Evolutionary conservation across 2,113 vertebrate species (phyloP), one percentile per base, ranked within the genome.

Genomic region (Hippocampus comes): DNA sequence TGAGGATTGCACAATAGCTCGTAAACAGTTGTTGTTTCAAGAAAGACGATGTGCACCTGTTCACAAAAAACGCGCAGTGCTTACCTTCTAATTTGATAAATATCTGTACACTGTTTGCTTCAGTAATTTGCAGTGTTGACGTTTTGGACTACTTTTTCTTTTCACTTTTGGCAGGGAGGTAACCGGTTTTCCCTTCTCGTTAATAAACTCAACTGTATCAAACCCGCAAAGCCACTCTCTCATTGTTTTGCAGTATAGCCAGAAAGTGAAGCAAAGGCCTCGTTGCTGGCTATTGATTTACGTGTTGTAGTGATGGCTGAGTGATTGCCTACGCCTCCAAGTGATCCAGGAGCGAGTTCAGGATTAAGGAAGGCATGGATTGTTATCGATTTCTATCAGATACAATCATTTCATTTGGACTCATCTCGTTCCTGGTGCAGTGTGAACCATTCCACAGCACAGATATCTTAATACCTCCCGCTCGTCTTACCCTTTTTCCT

Each of bases 401-500:
- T 92, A 92, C 92, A 92, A 93, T 94, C 92, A 92, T 92, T 93
- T 91, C 87, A 92, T 92, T 92, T 91, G 89, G 81, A 74, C 86
- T 90, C 86, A 90, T 92, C 90, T 89, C 83, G 82, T 91, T 91
- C 86, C 89, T 79, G 80, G 71, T 81, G 77, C 82, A 84, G 75
- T 75, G 77, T 64, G 82, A 89, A 75, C 86, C 89, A 90, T 90
- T 89, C 88, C 81, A 18, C 66, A 66, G 73, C 68, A 75, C 81
- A 84, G 85, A 89, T 91, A 89, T 90, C 91, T 90, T 90, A 91
- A 92, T 92, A 88, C 86, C 86, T 25, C 71, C 64, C 42, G 17
- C 68, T 55, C 41, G 72, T 75, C 69, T 59, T 10, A 14, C 42
- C 70, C 70, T 74, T 70, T 55, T 78, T 89, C 70, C 72, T 73